Evolutionary conservation across 2,797 vertebrate species (phyloP), one percentile per base, ranked within the genome.

Genomic region (Myotis daubentonii): DNA sequence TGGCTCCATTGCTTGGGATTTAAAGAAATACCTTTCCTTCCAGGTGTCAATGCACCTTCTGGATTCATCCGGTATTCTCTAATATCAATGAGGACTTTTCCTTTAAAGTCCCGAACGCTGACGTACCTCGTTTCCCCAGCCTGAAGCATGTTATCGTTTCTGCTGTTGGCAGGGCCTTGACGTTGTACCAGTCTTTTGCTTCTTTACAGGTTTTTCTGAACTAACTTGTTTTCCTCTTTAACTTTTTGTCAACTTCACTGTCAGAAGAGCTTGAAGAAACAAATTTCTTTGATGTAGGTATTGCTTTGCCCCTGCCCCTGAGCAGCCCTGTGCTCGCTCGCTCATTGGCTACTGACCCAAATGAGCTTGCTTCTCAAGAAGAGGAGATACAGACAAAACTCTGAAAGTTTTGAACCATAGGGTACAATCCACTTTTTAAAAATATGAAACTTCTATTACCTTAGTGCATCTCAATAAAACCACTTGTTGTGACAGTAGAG

Each of bases 51-150:
- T 98, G 99, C 99, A 33, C 99, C 99, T 94, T 94, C 99, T 78
- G 98, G 98, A 98, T 99, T 99, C 99, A 99, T 99, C 99, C 99
- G 99, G 86, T 99, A 99, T 97, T 99, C 99, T 98, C 99, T 98
- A 98, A 99, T 98, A 98, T 99, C 99, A 95, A 99, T 99, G 97
- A 99, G 98, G 93, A 99, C 98, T 98, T 99, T 99, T 16, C 99
- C 99, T 98, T 99, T 99, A 96, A 99, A 99, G 94, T 99, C 99
- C 53, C 99, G 98, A 93, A 99, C 99, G n/a, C 99, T 99, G 95
- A 99, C 99, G 11, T 99, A 99, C 65, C 99, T 98, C 99, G 99
- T 99, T 98, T 99, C 99, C 91, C 99, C 99, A 96, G 99, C 99
- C 99, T 99, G 98, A 55, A 55, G 15, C 33, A 55, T 55, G 51